phyloP scores from a whole-genome alignment of 1,140 invertebrate species.

The Coenobita brevimanus region DNA sequence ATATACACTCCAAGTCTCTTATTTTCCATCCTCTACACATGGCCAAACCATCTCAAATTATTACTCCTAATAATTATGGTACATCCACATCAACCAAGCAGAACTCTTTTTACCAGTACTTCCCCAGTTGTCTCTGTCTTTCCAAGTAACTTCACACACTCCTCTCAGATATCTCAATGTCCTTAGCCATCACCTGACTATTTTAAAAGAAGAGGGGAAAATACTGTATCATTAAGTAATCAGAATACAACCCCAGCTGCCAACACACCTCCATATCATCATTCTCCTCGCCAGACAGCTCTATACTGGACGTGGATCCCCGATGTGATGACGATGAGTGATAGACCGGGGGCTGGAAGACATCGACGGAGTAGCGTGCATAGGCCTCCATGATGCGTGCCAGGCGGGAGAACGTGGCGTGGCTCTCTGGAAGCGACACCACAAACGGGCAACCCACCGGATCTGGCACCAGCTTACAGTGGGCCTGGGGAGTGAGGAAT shows the following conservation, averaged over 20 bases:
- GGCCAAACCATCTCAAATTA: no score
- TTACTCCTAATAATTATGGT: no score
- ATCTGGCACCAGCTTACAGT: slow-evolving; percentile 73
- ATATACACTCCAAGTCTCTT: background rate
- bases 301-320: slow-evolving; percentile 46
- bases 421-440: slow-evolving; percentile 74
- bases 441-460: slow-evolving; percentile 76
- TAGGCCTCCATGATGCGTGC: slow-evolving; percentile 74
- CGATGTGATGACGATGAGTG: slow-evolving; percentile 27
- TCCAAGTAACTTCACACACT: background rate
- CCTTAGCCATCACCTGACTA: no score
- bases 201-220: no score
- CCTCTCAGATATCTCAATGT: no score
- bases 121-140: no score
- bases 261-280: slow-evolving; percentile 60
- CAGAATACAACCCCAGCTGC: background rate
- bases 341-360: slow-evolving; percentile 69
- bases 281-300: slow-evolving; percentile 58
- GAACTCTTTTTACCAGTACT: no score
- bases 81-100: no score
- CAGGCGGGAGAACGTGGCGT: slow-evolving; percentile 74
- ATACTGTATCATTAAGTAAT: no score
- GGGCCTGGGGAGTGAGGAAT: background rate
- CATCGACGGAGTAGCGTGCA: slow-evolving; percentile 71
- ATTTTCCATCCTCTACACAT: no score